Evolutionary conservation across 2,888 invertebrate genomes (phyloP), one percentile per base, ranked within the genome.

Genomic region (Noctua janthina): DNA sequence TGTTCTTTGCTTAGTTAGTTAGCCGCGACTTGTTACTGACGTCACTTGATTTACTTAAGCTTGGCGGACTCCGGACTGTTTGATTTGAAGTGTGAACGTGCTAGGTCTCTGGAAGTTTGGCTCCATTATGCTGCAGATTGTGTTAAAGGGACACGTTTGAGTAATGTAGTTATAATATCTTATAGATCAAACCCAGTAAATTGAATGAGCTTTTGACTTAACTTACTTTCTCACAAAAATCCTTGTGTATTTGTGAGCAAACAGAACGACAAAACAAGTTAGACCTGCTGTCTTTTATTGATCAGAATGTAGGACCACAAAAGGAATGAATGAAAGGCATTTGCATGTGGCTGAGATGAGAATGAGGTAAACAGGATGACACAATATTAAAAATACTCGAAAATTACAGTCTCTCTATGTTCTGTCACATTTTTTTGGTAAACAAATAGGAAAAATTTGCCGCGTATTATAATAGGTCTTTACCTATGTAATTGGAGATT

Each of bases 1-100:
- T 82, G 90, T 87, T 86, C 89, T 91, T 88, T 89, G 59, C 84
- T 68, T 56, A 78, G 74, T 72, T 81, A 88, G 91, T 91, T 91
- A 91, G 88, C 74, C 75, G 46, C 68, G 84, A 85, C 85, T 85
- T 87, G 89, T 84, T 85, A 87, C 83, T 76, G 74, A 72, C 69
- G 76, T 79, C 86, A 81, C 81, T 83, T 79, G 79, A 88, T 91
- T 91, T 86, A 81, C 83, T 87, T 90, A 91, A 86, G 72, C 90
- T 91, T 83, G 59, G 71, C 54, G 73, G 81, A 88, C 81, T 81
- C 68, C 54, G 75, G 81, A 88, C 81, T 81, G 86, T 83, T 86
- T 81, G 80, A 69, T 81, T 76, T 71, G 75, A 70, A 85, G 88
- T 88, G 75, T 82, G 77, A 77, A 72, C 69, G 67, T 66, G 80